A percentile compares a stretch with the other conserved stretches of the same genome.
Conservation (phyloP, 2,113 vertebrate species). For the Saguinus midas region DNA sequence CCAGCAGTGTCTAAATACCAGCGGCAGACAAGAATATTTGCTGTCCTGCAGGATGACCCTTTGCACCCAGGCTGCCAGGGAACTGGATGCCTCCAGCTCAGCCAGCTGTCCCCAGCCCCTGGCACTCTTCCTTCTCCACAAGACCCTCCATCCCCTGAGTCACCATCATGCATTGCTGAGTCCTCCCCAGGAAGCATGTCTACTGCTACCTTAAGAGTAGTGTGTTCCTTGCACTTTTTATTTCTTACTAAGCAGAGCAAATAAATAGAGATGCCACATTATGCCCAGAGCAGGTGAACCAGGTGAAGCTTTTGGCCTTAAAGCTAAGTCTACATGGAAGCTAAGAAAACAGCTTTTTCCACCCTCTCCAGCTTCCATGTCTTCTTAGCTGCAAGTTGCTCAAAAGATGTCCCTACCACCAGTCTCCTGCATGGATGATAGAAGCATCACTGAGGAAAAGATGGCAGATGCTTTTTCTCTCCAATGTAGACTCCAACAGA, state of each 20-base stretch:
- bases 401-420: neutral
- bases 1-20: slow-evolving; percentile 16
- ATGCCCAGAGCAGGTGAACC: neutral
- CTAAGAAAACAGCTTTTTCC: neutral
- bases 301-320: neutral
- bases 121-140: neutral
- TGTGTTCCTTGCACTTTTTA: neutral
- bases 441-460: neutral
- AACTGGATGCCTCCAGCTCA: neutral
- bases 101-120: neutral
- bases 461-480: neutral
- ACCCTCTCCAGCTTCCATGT: neutral
- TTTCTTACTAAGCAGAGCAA: neutral
- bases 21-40: neutral
- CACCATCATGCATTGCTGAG: neutral
- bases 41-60: neutral
- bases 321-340: neutral
- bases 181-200: neutral
- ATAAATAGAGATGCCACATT: neutral
- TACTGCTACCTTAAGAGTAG: neutral
- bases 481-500: neutral
- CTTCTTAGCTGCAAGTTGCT: neutral
- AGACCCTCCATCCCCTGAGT: neutral
- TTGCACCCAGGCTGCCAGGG: neutral
- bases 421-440: neutral